Evolutionary conservation across 2,888 invertebrate species (phyloP), one percentile per base, ranked within the genome.

Genomic region (Xestia rhomboidea): DNA sequence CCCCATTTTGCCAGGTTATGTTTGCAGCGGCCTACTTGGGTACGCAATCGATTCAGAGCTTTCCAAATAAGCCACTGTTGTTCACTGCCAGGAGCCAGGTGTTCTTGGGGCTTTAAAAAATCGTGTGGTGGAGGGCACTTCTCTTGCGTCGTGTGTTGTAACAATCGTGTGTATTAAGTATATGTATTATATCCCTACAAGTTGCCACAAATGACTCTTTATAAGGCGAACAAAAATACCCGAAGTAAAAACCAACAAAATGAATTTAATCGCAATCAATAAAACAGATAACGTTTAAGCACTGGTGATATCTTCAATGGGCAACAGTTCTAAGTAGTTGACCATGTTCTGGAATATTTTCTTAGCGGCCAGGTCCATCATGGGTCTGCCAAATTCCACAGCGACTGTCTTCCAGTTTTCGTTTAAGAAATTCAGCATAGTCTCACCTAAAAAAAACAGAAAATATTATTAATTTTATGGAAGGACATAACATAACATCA

Each of bases 381-480:
- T 79, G 0, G 96, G 96, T 66, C 81, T 89, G 46, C 95, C 96
- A 44, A 96, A 96, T 77, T 96, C 95, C 0, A 57, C 3, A 0
- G 93, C 90, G 3, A 96, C 88, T 73, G 93, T 90, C 60, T 94
- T 92, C 95, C 95, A 96, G 71, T 96, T 96, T 0, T 94, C 92
- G 73, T 96, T 96, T 54, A 96, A 78, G 82, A 95, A 95, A 0
- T 54, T 82, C 18, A 93, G 83, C 92, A 95, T 93, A 0, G 93
- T 70, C 0, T 94, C 93, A 92, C 95, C 96, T 96, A 87, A 41
- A 74, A 41, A 41, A n/a, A 2, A 67, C n/a, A 51, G 34, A 79
- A 77, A 76, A 68, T 4, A 38, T 30, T 2, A 27, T 27, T 57
- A 18, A 60, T 60, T 57, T 30, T 30, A 18, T 60, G 1, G 27